Conservation (phyloP, 2,888 invertebrate species). For the Esperia sulphurella region DNA sequence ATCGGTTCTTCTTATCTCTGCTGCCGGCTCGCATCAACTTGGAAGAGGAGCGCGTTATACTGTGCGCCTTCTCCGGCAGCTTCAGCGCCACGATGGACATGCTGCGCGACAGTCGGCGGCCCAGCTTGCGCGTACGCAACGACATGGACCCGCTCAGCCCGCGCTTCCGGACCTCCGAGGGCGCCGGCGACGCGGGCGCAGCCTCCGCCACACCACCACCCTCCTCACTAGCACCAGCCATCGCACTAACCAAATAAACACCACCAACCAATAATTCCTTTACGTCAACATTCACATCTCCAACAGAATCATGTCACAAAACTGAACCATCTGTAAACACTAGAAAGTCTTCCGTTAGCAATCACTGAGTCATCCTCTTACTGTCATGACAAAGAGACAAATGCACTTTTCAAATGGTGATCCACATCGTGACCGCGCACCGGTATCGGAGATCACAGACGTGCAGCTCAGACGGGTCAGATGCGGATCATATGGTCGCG, state of each 20-base stretch:
- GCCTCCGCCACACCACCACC: slow-evolving; percentile 51
- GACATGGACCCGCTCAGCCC: slow-evolving; percentile 73
- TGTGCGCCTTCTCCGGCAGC: slow-evolving; percentile 79
- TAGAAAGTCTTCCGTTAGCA: slow-evolving; percentile 47
- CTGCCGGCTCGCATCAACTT: slow-evolving; percentile 78
- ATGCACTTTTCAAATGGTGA: slow-evolving; percentile 55
- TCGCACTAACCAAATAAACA: slow-evolving; percentile 52
- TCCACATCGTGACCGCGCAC: slow-evolving; percentile 56
- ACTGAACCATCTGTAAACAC: slow-evolving; percentile 39
- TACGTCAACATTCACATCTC: slow-evolving; percentile 66
- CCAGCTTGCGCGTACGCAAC: slow-evolving; percentile 69
- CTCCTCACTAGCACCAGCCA: slow-evolving; percentile 70
- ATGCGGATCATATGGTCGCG: slow-evolving; percentile 61
- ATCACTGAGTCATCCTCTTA: slow-evolving; percentile 49
- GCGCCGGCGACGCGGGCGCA: slow-evolving; percentile 27
- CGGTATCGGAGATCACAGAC: slow-evolving; percentile 48
- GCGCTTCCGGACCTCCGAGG: slow-evolving; percentile 48
- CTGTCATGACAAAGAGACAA: slow-evolving; percentile 38
- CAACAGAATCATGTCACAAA: slow-evolving; percentile 48
- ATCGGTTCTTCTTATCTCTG: slow-evolving; percentile 77
- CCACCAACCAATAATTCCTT: slow-evolving; percentile 30
- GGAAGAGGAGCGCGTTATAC: slow-evolving; percentile 79
- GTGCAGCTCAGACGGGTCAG: slow-evolving; percentile 35
- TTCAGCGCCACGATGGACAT: slow-evolving; percentile 78
- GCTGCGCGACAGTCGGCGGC: slow-evolving; percentile 74